Conservation (phyloP, 2,113 vertebrate genomes). For the Grus americana region DNA sequence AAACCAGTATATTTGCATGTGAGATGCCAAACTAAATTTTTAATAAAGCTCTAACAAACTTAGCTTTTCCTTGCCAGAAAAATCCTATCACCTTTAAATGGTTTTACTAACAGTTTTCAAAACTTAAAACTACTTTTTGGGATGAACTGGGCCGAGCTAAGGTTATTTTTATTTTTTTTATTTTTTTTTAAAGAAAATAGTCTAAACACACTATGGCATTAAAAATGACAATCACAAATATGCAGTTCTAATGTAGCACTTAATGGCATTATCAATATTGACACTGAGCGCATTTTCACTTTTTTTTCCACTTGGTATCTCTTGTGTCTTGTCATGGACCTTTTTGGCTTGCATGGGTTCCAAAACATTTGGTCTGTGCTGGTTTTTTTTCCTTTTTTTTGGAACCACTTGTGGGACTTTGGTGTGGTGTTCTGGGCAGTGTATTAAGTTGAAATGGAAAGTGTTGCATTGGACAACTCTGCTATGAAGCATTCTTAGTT, state of each 20-base stretch:
- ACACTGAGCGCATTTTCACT: conserved; percentile 79
- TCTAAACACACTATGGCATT: conserved; percentile 78
- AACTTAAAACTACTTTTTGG: conserved; percentile 78
- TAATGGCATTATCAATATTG: conserved; percentile 79
- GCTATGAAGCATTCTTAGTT: conserved; percentile 79
- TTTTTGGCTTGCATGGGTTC: conserved; percentile 83
- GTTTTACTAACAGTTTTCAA: conserved; percentile 85
- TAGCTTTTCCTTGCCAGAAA: conserved; percentile 77
- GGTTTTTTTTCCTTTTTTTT: conserved; percentile 38
- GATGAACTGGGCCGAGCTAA: conserved; percentile 81
- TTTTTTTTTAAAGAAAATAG: conserved; percentile 34
- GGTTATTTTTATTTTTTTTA: conserved; percentile 45
- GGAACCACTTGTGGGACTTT: conserved; percentile 81
- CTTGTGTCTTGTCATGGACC: conserved; percentile 74
- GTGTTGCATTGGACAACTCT: conserved; percentile 81
- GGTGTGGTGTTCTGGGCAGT: conserved; percentile 81
- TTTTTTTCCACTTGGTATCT: conserved; percentile 77
- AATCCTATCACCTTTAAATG: conserved; percentile 86
- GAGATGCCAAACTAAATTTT: conserved; percentile 82
- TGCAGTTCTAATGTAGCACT: conserved; percentile 81
- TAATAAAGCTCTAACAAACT: conserved; percentile 77
- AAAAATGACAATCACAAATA: conserved; percentile 76
- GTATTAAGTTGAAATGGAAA: conserved; percentile 77
- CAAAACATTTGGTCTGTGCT: conserved; percentile 78
- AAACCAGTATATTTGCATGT: conserved; percentile 78